Evolutionary conservation across 2,797 vertebrate genomes (phyloP).

Genomic region (Podargus strigoides): DNA sequence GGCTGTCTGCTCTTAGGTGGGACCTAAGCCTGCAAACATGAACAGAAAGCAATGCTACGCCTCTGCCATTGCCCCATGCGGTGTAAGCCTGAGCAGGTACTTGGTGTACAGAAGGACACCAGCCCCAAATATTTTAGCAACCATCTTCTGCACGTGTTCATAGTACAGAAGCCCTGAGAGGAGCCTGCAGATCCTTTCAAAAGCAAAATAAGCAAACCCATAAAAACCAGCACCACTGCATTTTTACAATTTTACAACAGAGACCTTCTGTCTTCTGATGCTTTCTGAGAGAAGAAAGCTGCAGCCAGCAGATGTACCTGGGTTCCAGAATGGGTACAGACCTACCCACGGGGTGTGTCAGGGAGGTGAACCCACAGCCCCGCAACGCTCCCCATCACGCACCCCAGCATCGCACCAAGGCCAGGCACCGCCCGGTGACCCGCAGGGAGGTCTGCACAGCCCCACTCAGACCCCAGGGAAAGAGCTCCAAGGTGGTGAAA

Average conservation of each 20-base stretch:
- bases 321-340: background rate
- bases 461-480: background rate
- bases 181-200: background rate
- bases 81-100: background rate
- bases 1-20: background rate
- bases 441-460: background rate
- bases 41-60: background rate
- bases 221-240: background rate
- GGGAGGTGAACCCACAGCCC: background rate
- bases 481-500: background rate
- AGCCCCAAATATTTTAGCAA: background rate
- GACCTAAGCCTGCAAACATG: background rate
- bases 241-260: background rate
- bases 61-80: fast-evolving
- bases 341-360: fast-evolving
- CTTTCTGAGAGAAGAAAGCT: background rate
- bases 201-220: background rate
- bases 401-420: fast-evolving
- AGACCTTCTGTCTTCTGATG: background rate
- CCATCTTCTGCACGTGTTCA: background rate
- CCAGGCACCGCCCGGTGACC: background rate
- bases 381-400: fast-evolving
- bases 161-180: background rate
- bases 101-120: background rate
- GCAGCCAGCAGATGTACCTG: background rate